A percentile compares a stretch with the other conserved stretches of the same genome.
Evolutionary conservation across 37 sponge, comb jelly and placozoan species (phyloP).

Genomic region (Aplysina aerophoba): DNA sequence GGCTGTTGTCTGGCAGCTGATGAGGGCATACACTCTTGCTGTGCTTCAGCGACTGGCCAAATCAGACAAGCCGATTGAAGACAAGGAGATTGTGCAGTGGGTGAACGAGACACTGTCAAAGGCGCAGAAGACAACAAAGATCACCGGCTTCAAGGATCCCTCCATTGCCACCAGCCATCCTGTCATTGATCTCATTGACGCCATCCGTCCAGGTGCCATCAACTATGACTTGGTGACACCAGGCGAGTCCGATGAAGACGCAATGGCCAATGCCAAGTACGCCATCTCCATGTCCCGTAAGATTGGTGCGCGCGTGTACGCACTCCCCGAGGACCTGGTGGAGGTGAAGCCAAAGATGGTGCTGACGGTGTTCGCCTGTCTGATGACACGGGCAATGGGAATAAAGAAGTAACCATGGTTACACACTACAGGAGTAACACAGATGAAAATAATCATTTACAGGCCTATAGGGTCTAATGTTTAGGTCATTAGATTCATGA

Average conservation of each 20-base stretch:
- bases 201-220: slow-evolving; percentile 90
- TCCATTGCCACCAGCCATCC: slow-evolving; percentile 78
- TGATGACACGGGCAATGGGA: slow-evolving; percentile 80
- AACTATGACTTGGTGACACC: slow-evolving; percentile 85
- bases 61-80: slow-evolving; percentile 81
- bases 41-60: slow-evolving; percentile 81
- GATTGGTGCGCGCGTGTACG: slow-evolving; percentile 95
- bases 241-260: slow-evolving; percentile 76
- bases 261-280: slow-evolving; percentile 90
- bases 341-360: slow-evolving; percentile 97
- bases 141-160: slow-evolving; percentile 86
- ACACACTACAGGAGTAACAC: background rate
- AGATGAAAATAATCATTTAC: too few species aligned
- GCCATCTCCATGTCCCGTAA: slow-evolving; percentile 96
- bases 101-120: slow-evolving; percentile 68
- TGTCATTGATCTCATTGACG: slow-evolving; percentile 91
- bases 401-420: slow-evolving; percentile 7
- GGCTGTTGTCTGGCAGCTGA: slow-evolving; percentile 98
- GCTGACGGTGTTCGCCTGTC: slow-evolving; percentile 95
- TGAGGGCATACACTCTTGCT: slow-evolving; percentile 94
- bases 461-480: too few species aligned
- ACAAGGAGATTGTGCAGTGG: slow-evolving; percentile 90
- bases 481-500: too few species aligned
- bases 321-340: slow-evolving; percentile 95
- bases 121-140: slow-evolving; percentile 67